Conservation (phyloP, 2,797 vertebrate species). For the Gadopsis marmoratus region DNA sequence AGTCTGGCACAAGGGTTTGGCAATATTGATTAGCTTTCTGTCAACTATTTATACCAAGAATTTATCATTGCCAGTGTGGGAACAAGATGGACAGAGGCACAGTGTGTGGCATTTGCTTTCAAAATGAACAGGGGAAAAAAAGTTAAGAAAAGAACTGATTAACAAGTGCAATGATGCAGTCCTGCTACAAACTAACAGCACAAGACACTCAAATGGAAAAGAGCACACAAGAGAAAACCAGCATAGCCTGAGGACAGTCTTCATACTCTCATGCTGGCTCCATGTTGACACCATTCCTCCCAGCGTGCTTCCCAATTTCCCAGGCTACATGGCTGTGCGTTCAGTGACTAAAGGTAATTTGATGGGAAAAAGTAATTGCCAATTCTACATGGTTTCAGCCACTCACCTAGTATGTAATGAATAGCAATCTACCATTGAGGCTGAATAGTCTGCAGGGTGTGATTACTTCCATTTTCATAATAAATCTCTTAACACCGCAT, state of each 20-base stretch:
- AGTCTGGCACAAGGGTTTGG: background rate
- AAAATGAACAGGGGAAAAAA: background rate
- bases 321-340: conserved; percentile 19
- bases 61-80: background rate
- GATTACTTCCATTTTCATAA: conserved; percentile 41
- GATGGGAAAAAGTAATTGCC: conserved; percentile 27
- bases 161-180: conserved; percentile 32
- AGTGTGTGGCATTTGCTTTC: conserved; percentile 15
- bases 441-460: background rate
- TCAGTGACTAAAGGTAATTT: conserved; percentile 38
- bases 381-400: conserved; percentile 23
- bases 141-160: conserved; percentile 14
- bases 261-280: conserved; percentile 31
- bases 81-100: background rate
- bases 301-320: conserved; percentile 32
- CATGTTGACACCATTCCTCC: conserved; percentile 29
- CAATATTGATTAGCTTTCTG: conserved; percentile 23
- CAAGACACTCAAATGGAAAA: conserved; percentile 4
- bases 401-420: conserved; percentile 35
- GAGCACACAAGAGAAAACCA: conserved; percentile 1
- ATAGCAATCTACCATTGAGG: conserved; percentile 7
- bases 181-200: conserved; percentile 1
- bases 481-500: conserved; percentile 29
- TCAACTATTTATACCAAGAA: conserved; percentile 1
- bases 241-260: conserved; percentile 21